Percentiles rank a stretch among this genome's conserved stretches.
These are phyloP conservation scores for Lamprologus tigripictilis DNA, from an alignment of 2,113 vertebrate species.

Conservation along the genomic window DNA sequence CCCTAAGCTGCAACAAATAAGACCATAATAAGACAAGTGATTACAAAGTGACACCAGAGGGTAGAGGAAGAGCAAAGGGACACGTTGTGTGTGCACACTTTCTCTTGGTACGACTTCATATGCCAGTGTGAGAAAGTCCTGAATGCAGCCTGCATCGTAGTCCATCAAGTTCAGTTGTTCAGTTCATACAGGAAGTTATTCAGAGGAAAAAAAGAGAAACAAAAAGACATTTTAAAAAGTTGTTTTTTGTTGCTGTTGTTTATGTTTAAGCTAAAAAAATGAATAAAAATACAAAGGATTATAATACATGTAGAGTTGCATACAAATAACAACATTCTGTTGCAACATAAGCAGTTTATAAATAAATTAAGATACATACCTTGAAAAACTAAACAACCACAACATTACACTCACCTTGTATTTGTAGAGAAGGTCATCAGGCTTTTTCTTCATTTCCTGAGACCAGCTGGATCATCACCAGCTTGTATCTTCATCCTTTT, in stretches of 20 bases:
- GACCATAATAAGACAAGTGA: not conserved
- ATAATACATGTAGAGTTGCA: fast-evolving
- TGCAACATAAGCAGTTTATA: not conserved
- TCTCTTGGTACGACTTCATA: not conserved
- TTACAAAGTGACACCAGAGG: not conserved
- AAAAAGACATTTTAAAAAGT: not conserved
- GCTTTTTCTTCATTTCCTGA: not conserved
- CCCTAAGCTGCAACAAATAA: fast-evolving
- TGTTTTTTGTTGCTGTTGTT: not conserved
- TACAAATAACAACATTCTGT: not conserved
- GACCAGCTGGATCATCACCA: not conserved
- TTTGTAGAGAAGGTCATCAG: not conserved
- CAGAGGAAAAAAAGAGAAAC: not conserved
- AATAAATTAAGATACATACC: not conserved
- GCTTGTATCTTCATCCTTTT: not conserved
- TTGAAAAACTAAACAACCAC: not conserved
- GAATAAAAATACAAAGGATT: not conserved
- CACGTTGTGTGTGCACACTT: not conserved
- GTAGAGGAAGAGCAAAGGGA: fast-evolving
- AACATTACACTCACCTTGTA: not conserved
- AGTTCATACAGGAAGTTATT: not conserved
- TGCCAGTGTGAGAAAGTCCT: not conserved
- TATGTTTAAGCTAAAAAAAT: not conserved
- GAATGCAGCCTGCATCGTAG: not conserved
- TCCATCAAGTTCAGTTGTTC: not conserved